Evolutionary conservation across 2,113 vertebrate species (phyloP).

Genomic region (Dasyurus viverrinus): DNA sequence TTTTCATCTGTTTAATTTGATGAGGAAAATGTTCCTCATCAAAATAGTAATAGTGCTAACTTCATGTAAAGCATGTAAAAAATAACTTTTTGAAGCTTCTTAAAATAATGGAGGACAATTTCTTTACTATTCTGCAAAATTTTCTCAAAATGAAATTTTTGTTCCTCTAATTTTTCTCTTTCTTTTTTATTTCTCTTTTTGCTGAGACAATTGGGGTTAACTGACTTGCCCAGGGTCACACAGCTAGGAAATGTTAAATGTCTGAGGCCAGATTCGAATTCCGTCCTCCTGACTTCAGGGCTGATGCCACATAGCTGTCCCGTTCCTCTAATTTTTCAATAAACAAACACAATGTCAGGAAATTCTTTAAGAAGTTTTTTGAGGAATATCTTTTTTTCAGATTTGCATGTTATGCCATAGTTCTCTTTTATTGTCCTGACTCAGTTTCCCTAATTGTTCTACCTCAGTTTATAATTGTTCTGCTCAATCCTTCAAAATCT

Average conservation of each 20-base stretch:
- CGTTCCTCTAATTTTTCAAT: constrained; percentile 86
- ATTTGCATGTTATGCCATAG: too few species aligned
- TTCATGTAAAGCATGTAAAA: constrained; percentile 85
- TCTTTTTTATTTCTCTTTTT: too few species aligned
- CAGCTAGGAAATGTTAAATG: too few species aligned
- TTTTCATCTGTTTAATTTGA: constrained; percentile 88
- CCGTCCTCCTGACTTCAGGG: too few species aligned
- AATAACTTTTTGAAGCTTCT: constrained; percentile 80
- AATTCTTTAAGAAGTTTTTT: constrained; percentile 83
- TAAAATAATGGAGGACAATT: constrained; percentile 67
- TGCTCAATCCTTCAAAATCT: too few species aligned
- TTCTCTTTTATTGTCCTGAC: too few species aligned
- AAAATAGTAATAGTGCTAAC: constrained; percentile 66
- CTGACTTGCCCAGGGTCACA: too few species aligned
- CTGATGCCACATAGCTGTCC: too few species aligned
- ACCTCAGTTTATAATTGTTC: too few species aligned
- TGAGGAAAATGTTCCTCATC: constrained; percentile 85
- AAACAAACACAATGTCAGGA: constrained; percentile 82
- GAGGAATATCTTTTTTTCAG: constrained; percentile 79
- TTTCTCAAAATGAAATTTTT: constrained; percentile 84
- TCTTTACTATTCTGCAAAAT: constrained; percentile 85
- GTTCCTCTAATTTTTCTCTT: constrained; percentile 82
- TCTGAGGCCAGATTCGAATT: too few species aligned
- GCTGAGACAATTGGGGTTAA: too few species aligned
- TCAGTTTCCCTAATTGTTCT: too few species aligned